Conservation (phyloP, 2,888 invertebrate species). For the Pharmacophagus antenor region DNA sequence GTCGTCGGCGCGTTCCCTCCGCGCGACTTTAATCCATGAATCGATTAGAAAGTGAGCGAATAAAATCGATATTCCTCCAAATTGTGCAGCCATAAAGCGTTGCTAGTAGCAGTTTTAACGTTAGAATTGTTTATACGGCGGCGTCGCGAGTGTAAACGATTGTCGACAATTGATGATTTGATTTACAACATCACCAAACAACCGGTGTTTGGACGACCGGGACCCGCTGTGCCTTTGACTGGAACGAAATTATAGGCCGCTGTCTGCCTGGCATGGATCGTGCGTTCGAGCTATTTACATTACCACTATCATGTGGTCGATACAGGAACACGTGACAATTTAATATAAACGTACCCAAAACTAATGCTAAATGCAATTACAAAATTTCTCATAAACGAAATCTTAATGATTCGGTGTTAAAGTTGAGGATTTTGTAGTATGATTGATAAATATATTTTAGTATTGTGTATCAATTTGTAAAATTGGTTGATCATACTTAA, state of each 20-base stretch:
- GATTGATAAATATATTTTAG: too few relatives aligned
- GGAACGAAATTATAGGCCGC: constrained; percentile 39
- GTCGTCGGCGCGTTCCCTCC: constrained; percentile 44
- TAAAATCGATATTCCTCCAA: constrained; percentile 81
- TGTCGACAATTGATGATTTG: constrained; percentile 81
- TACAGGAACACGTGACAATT: background rate
- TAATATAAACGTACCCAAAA: background rate
- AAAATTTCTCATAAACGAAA: background rate
- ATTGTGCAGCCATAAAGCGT: constrained; percentile 75
- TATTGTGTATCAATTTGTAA: too few relatives aligned
- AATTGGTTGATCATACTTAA: too few relatives aligned
- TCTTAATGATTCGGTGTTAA: too few relatives aligned
- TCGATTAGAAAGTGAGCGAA: constrained; percentile 75
- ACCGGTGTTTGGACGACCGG: constrained; percentile 75
- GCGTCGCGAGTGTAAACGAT: constrained; percentile 79
- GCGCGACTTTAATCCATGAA: constrained; percentile 67
- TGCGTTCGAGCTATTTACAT: constrained; percentile 13
- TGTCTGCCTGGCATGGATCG: constrained; percentile 22
- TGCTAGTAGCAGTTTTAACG: constrained; percentile 75
- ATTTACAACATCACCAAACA: constrained; percentile 80
- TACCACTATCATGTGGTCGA: background rate
- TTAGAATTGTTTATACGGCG: constrained; percentile 77
- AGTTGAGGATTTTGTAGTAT: too few relatives aligned
- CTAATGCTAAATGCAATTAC: background rate
- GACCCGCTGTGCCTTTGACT: constrained; percentile 67